Percentiles rank a stretch among this genome's conserved stretches.
Conservation (phyloP, 2,797 vertebrate species). For the Sebastes steindachneri region DNA sequence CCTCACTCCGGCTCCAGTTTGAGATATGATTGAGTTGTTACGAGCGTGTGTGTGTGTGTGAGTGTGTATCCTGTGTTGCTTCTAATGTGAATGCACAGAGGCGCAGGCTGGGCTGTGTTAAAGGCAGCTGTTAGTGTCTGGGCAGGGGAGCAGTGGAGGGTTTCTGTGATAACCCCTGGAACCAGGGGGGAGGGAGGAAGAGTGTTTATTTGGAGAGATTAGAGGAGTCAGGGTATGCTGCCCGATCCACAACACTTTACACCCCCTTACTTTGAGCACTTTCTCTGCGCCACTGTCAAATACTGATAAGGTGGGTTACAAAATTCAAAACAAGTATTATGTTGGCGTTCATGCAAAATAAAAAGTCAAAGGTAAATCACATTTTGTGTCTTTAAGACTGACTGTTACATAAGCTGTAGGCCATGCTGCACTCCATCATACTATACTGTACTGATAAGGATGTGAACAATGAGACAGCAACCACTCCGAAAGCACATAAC, state of each 20-base stretch:
- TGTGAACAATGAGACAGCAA: background rate
- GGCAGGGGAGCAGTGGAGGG: slow-evolving; percentile 50
- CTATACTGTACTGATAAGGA: background rate
- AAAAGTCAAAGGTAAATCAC: background rate
- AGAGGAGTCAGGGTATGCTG: slow-evolving; percentile 61
- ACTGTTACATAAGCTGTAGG: background rate
- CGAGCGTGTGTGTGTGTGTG: slow-evolving; percentile 23
- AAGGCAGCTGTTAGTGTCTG: slow-evolving; percentile 46
- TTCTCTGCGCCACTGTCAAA: slow-evolving; percentile 47
- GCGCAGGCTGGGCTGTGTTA: slow-evolving; percentile 53
- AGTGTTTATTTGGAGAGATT: slow-evolving; percentile 79
- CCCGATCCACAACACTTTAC: slow-evolving; percentile 46
- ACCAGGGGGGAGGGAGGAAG: slow-evolving; percentile 54
- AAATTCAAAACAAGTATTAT: slow-evolving; percentile 4
- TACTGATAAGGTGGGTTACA: slow-evolving; percentile 28
- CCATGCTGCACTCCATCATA: background rate
- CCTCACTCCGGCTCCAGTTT: slow-evolving; percentile 71
- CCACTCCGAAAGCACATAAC: background rate
- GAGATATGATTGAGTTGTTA: slow-evolving; percentile 61
- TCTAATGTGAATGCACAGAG: slow-evolving; percentile 40
- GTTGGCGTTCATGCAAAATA: background rate
- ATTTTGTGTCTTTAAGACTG: background rate
- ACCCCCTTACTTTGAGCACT: slow-evolving; percentile 46
- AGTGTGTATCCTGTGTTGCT: slow-evolving; percentile 70
- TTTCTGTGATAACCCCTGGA: slow-evolving; percentile 70